phyloP scores from a whole-genome alignment of 2,888 invertebrate species.

The Euspilapteryx auroguttella region DNA sequence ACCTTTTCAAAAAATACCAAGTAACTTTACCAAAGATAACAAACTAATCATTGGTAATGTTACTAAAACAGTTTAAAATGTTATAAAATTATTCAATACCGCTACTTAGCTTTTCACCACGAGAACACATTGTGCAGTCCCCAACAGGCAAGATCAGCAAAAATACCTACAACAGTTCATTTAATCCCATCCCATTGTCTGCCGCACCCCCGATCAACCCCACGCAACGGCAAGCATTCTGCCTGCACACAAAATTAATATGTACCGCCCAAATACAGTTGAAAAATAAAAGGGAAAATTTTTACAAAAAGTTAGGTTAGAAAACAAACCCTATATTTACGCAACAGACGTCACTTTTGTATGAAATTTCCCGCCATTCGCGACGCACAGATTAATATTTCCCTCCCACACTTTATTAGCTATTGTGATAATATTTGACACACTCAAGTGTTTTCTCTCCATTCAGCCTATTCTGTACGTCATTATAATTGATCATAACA shows the following conservation, averaged over 20 bases:
- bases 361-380: too few species aligned
- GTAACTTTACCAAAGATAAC: too few species aligned
- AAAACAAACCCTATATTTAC: slow-evolving; percentile 8
- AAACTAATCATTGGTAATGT: too few species aligned
- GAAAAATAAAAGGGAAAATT: too few species aligned
- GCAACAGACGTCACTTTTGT: too few species aligned
- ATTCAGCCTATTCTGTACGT: slow-evolving; percentile 17
- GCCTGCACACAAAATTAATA: slow-evolving; percentile 47
- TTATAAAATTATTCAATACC: too few species aligned
- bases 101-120: too few species aligned
- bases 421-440: slow-evolving; percentile 27
- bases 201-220: slow-evolving; percentile 13
- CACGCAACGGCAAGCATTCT: slow-evolving; percentile 11
- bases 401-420: slow-evolving; percentile 24
- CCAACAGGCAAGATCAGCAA: slow-evolving; percentile 36
- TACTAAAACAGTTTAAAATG: too few species aligned
- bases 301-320: too few species aligned
- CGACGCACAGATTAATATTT: not conserved
- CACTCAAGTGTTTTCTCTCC: slow-evolving; percentile 26
- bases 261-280: slow-evolving; percentile 45
- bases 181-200: slow-evolving; percentile 51
- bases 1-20: too few species aligned
- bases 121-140: too few species aligned
- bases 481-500: slow-evolving; percentile 20
- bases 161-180: slow-evolving; percentile 44